phyloP scores from a whole-genome alignment of 2,113 vertebrate genomes.

The Oryctolagus cuniculus region mOryCun1.1 NC_091433.1:174392501-174393000 shows the following conservation, averaged over 20 bases:
- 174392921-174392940: background rate
- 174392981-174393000: slow-evolving; percentile 11
- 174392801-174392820: background rate
- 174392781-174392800: background rate
- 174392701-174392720: background rate
- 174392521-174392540: no score
- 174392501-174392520: background rate
- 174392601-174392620: background rate
- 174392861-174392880: background rate
- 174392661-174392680: background rate
- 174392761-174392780: background rate
- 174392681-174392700: no score
- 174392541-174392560: background rate
- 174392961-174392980: background rate
- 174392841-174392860: fast-evolving
- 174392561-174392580: background rate
- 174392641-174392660: background rate
- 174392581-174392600: background rate
- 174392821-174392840: background rate
- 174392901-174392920: no score
- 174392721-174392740: background rate
- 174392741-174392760: background rate
- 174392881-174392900: background rate
- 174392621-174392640: background rate
- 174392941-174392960: background rate